Evolutionary conservation across 2,113 vertebrate species (phyloP), one percentile per base, ranked within the genome.

Genomic region (Merops nubicus): DNA sequence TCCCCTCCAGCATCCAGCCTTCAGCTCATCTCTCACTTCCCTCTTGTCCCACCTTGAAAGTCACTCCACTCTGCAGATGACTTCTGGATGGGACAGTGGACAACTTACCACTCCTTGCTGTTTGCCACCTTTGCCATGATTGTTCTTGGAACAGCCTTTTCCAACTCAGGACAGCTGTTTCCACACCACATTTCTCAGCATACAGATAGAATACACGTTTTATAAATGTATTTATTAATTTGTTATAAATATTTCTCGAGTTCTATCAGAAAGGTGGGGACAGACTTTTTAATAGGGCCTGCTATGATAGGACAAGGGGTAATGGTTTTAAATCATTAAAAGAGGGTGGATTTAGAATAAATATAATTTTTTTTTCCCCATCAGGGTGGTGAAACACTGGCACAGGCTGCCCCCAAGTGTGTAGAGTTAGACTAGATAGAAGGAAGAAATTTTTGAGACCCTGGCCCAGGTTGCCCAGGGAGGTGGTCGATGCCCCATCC

Each of bases 1-100:
- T 67, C 50, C 25, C 25, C 42, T 36, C 40, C 21, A 59, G 47
- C 23, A n/a, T 1, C 31, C 85, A 77, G 11, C 42, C 42, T 12
- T 15, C 42, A 43, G 42, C 36, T 54, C 19, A 8, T 54, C 38
- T 86, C 57, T 51, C 45, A 34, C 26, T n/a, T 40, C 43, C 19
- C 45, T 85, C 20, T 54, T 43, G 22, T 15, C 51, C 21, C 59
- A 22, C 45, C 5, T 3, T 17, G 15, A 7, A 17, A 7, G 34
- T 42, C 3, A 1, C 43, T 29, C 17, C 18, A 21, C 45, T 26
- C 31, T 0, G 1, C 29, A 34, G 33, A 8, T 2, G 5, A 28
- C 25, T 83, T 22, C 67, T 22, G 43, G 11, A n/a, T 9, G 19
- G 75, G 31, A 69, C 4, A 26, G 33, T 34, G 36, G 36, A 26